Percentiles rank a stretch among this genome's conserved stretches.
phyloP scores from a whole-genome alignment of 1,140 invertebrate species.

The Panagrolaimus sp. region DNA sequence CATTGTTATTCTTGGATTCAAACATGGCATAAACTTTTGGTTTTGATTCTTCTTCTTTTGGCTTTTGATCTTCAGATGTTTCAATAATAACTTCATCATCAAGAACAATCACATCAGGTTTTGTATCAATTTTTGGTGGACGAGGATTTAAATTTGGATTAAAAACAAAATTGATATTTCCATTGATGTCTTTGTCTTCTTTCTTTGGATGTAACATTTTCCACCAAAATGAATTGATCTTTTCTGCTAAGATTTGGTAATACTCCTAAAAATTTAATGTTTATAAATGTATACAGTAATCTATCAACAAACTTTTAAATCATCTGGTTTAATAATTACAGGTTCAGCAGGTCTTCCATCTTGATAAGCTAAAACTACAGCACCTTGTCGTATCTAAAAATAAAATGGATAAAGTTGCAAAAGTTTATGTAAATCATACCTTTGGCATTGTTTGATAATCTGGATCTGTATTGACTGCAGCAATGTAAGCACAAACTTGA shows the following conservation, averaged over 20 bases:
- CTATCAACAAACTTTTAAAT: constrained; percentile 21
- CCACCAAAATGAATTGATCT: constrained; percentile 30
- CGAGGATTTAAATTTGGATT: constrained; percentile 21
- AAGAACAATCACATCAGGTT: too few relatives aligned
- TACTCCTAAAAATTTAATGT: constrained; percentile 20
- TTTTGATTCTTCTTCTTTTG: too few relatives aligned
- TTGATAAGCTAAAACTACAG: constrained; percentile 30
- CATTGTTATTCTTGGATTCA: too few relatives aligned
- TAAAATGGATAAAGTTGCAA: neutral
- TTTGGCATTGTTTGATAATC: constrained; percentile 11
- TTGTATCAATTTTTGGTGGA: too few relatives aligned
- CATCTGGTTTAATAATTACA: constrained; percentile 15
- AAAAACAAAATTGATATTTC: constrained; percentile 24
- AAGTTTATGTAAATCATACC: neutral
- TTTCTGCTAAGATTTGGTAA: constrained; percentile 21
- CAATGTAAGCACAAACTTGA: constrained; percentile 29
- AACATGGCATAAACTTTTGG: too few relatives aligned
- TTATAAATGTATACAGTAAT: neutral
- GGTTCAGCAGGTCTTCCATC: constrained; percentile 23
- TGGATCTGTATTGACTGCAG: constrained; percentile 24
- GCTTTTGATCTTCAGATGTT: too few relatives aligned
- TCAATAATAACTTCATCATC: too few relatives aligned
- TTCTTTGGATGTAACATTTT: constrained; percentile 11
- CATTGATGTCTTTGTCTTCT: neutral
- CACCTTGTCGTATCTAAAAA: constrained; percentile 19